Conservation (phyloP, 1,140 invertebrate genomes). For the Zaprionus nigranus region DNA sequence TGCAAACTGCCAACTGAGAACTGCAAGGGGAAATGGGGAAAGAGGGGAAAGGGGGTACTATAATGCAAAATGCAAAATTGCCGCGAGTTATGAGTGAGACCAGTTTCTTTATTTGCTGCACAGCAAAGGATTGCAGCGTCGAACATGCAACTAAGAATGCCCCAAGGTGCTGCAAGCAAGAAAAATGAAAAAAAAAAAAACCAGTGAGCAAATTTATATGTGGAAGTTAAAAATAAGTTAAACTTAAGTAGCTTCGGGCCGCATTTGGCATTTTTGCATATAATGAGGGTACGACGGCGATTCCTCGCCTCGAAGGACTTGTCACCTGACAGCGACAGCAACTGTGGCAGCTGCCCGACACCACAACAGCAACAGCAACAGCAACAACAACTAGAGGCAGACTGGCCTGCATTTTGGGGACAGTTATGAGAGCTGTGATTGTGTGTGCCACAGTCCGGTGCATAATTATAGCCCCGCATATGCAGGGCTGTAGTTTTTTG, state of each 20-base stretch:
- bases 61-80: conserved; percentile 79
- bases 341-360: conserved; percentile 17
- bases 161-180: conserved; percentile 31
- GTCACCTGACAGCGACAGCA: conserved; percentile 67
- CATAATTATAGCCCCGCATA: conserved; percentile 55
- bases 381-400: neutral
- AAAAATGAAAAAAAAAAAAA: conserved; percentile 29
- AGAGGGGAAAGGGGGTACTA: conserved; percentile 45
- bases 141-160: conserved; percentile 80
- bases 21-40: conserved; percentile 36
- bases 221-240: conserved; percentile 83
- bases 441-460: conserved; percentile 32
- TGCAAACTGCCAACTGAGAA: conserved; percentile 13
- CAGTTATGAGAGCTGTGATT: conserved; percentile 74
- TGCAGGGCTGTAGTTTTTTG: conserved; percentile 38
- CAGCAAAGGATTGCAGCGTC: conserved; percentile 69
- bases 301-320: conserved; percentile 44
- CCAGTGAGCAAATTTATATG: conserved; percentile 51
- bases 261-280: conserved; percentile 76
- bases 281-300: conserved; percentile 67
- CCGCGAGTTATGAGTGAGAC: conserved; percentile 80
- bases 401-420: conserved; percentile 57
- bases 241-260: conserved; percentile 72
- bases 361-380: neutral
- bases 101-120: conserved; percentile 74